Percentiles rank a stretch among this genome's conserved stretches.
These are phyloP conservation scores for Maccullochella peelii DNA, from an alignment of 2,113 vertebrate species.

Conservation along the genomic window DNA sequence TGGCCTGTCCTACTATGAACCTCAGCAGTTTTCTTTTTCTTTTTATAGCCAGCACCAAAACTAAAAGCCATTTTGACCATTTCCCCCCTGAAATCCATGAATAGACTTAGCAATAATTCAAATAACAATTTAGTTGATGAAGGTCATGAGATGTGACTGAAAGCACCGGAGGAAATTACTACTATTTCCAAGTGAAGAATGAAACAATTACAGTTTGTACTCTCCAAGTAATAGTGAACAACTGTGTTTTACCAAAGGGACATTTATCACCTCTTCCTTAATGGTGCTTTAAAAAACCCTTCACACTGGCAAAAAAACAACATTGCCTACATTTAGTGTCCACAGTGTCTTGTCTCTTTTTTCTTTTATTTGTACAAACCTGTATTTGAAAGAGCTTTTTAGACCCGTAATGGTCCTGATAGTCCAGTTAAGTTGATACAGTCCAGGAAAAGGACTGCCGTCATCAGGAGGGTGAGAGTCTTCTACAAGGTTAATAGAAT, in stretches of 20 bases:
- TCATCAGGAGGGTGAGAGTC: not conserved
- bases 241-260: no score
- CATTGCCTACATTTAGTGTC: not conserved
- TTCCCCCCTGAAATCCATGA: not conserved
- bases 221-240: no score
- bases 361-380: not conserved
- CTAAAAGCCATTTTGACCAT: not conserved
- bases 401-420: not conserved
- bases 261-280: no score
- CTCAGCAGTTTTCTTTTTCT: not conserved
- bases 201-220: no score
- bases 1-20: not conserved
- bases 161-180: not conserved
- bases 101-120: not conserved
- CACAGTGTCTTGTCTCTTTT: not conserved
- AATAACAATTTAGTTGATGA: not conserved
- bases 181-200: no score
- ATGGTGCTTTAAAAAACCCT: no score
- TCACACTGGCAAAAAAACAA: no score
- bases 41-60: not conserved
- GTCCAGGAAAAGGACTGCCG: not conserved
- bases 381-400: not conserved
- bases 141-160: not conserved
- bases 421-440: not conserved
- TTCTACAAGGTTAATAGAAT: slow-evolving; percentile 31